Evolutionary conservation across 2,113 vertebrate species (phyloP).

Genomic region (Anarhynchus alexandrinus): DNA sequence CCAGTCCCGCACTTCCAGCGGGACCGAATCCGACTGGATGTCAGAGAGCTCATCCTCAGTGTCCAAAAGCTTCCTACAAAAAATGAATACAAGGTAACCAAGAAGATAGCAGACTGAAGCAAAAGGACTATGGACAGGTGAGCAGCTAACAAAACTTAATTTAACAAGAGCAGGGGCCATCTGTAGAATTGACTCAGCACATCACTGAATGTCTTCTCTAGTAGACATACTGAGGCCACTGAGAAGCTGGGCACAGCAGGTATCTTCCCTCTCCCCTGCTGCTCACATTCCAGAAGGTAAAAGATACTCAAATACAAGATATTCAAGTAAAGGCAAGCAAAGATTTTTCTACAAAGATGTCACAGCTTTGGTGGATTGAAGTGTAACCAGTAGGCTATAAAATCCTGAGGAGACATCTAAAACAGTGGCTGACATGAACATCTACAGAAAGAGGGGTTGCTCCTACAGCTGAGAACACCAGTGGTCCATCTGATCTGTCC

Average conservation of each 20-base stretch:
- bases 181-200: background rate
- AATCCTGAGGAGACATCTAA: background rate
- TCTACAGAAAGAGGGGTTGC: background rate
- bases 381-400: background rate
- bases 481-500: background rate
- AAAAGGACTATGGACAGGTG: background rate
- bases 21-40: constrained; percentile 90
- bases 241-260: background rate
- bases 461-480: background rate
- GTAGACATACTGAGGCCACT: background rate
- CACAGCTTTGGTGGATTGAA: background rate
- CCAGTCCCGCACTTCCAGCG: constrained; percentile 95
- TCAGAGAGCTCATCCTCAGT: constrained; percentile 95
- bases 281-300: background rate
- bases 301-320: background rate
- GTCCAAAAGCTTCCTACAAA: constrained; percentile 87
- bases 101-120: background rate
- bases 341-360: background rate
- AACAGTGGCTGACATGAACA: background rate
- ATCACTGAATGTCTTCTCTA: background rate
- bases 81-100: background rate
- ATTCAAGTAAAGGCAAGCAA: background rate
- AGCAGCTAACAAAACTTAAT: background rate
- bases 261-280: background rate
- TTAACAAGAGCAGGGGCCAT: background rate